Evolutionary conservation across 2,797 vertebrate genomes (phyloP).

Genomic region (Cossypha niveicapilla): DNA sequence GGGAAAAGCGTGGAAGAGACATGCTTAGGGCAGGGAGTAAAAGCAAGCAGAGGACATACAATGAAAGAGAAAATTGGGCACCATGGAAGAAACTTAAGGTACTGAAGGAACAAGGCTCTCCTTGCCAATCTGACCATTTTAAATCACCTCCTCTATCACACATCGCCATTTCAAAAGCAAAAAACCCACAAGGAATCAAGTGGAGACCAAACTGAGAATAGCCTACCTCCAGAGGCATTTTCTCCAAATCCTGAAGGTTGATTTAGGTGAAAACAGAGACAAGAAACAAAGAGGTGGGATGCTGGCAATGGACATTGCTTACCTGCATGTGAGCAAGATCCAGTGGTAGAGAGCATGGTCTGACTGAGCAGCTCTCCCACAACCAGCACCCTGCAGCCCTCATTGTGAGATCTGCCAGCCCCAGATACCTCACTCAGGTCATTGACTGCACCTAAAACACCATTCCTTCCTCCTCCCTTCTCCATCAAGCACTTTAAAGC

Average conservation of each 20-base stretch:
- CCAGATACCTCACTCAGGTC: fast-evolving
- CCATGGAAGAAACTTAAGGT: not conserved
- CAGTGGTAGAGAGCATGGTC: not conserved
- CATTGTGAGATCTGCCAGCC: fast-evolving
- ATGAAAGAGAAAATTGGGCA: not conserved
- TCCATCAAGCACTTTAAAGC: not conserved
- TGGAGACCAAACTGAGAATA: not conserved
- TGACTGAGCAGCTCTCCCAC: not conserved
- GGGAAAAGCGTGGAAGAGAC: not conserved
- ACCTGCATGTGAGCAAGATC: not conserved
- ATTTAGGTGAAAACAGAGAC: not conserved
- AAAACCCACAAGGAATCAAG: not conserved
- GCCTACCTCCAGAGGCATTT: not conserved
- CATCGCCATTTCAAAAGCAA: not conserved
- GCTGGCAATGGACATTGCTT: not conserved
- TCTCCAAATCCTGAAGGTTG: not conserved
- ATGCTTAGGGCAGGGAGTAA: not conserved
- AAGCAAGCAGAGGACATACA: not conserved
- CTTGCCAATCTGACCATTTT: not conserved
- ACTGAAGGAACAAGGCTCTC: not conserved
- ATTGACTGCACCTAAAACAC: not conserved
- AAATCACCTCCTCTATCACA: not conserved
- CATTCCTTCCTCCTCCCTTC: not conserved
- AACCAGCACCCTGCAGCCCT: not conserved
- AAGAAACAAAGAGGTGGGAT: not conserved